Evolutionary conservation across 2,797 vertebrate genomes (phyloP).

Genomic region (Urosaurus nigricauda): DNA sequence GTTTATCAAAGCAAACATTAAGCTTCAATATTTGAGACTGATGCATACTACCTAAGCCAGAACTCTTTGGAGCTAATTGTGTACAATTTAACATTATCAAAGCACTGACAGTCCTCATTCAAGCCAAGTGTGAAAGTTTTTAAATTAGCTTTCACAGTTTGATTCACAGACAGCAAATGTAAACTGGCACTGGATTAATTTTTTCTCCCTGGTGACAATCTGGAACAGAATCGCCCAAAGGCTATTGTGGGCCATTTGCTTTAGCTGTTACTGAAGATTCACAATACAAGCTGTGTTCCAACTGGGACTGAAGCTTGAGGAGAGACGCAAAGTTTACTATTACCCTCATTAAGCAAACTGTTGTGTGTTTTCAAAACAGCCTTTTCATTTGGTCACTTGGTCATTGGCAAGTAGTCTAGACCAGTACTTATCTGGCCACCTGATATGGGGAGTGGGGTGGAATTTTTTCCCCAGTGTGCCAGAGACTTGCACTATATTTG

Average conservation of each 20-base stretch:
- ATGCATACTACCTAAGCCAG: slow-evolving; percentile 62
- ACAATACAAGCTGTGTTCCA: slow-evolving; percentile 64
- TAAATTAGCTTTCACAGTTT: slow-evolving; percentile 84
- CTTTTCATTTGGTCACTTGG: slow-evolving; percentile 59
- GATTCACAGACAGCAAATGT: slow-evolving; percentile 82
- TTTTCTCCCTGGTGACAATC: slow-evolving; percentile 63
- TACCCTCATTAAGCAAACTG: slow-evolving; percentile 66
- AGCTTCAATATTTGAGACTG: slow-evolving; percentile 56
- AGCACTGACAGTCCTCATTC: slow-evolving; percentile 79
- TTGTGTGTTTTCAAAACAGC: slow-evolving; percentile 50
- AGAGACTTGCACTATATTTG: no score
- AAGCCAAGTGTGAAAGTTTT: slow-evolving; percentile 83
- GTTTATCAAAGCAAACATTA: slow-evolving; percentile 58
- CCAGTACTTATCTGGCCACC: not conserved
- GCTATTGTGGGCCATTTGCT: slow-evolving; percentile 78
- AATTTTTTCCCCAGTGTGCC: no score
- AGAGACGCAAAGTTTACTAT: slow-evolving; percentile 64
- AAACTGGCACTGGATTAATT: slow-evolving; percentile 80
- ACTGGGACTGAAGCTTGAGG: slow-evolving; percentile 68
- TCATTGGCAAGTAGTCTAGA: slow-evolving; percentile 30
- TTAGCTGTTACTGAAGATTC: slow-evolving; percentile 74
- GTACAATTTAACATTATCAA: slow-evolving; percentile 75
- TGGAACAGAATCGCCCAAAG: slow-evolving; percentile 77
- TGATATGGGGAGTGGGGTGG: no score
- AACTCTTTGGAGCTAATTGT: slow-evolving; percentile 70